These are phyloP conservation scores for Peromyscus melanophrys DNA, from an alignment of 2,797 vertebrate species.

Conservation along the genomic window DNA sequence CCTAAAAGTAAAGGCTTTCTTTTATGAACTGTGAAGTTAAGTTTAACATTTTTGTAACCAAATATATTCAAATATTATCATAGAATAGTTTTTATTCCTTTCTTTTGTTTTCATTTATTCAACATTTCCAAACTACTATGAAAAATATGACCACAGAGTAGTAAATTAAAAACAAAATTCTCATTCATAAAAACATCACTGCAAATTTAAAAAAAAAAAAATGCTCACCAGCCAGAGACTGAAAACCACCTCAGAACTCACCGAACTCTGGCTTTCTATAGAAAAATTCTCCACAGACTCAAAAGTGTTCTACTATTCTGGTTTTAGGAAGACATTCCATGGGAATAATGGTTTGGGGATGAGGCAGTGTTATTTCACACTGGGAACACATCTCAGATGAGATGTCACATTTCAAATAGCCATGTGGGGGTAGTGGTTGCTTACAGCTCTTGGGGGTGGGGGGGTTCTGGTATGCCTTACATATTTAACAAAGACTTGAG, in stretches of 20 bases:
- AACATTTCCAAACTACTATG: not conserved
- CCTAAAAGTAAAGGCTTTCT: not conserved
- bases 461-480: not conserved
- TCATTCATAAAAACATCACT: not conserved
- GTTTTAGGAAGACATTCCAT: not conserved
- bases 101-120: not conserved
- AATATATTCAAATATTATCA: not conserved
- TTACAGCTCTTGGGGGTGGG: not conserved
- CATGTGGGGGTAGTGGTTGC: not conserved
- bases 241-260: not conserved
- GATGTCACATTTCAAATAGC: not conserved
- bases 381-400: not conserved
- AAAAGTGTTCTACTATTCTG: not conserved
- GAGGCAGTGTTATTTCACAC: not conserved
- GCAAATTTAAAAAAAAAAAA: not conserved
- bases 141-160: not conserved
- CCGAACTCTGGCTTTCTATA: not conserved
- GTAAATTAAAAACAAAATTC: not conserved
- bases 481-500: slow-evolving; percentile 36
- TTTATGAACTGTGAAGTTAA: not conserved
- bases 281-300: not conserved
- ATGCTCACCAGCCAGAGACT: not conserved
- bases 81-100: not conserved
- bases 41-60: slow-evolving; percentile 31
- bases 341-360: not conserved